Evolutionary conservation across 2,888 invertebrate genomes (phyloP), one percentile per base, ranked within the genome.

Genomic region (Lydus trimaculatus): DNA sequence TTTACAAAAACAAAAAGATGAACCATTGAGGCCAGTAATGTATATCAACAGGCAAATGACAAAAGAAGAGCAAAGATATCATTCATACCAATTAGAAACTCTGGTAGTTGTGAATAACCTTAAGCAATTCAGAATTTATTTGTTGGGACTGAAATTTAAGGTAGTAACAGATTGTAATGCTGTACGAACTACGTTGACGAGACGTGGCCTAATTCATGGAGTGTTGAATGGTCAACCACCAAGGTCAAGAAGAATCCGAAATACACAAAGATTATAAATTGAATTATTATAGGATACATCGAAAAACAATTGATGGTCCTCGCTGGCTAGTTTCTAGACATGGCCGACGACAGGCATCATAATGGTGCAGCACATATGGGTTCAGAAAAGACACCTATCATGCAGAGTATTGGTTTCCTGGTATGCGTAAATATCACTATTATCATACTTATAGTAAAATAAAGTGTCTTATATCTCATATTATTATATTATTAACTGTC

Each of bases 101-200:
- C 28, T 72, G 23, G 72, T 72, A 5, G 73, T 72, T 15, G 70
- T 73, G 9, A 70, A 66, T 43, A 66, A 59, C 8, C 28, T 73
- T 7, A 58, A 67, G 63, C 15, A 48, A 36, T 73, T 73, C 64
- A 15, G 72, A 31, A 67, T 72, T 13, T 69, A 69, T 63, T 48
- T 71, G 31, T 23, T 70, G 13, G 71, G 63, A 15, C 23, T 65
- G 4, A 8, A 31, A 11, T 73, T 73, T 56, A 67, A 67, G 59
- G 65, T 72, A 3, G 64, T 73, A 23, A 78, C 75, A 0, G 75
- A 78, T 63, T 78, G 78, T 62, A 76, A 69, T 64, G 74, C 75
- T 4, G 8, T 79, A 11, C 31, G 75, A 33, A 72, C 69, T 6
- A 67, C 78, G 15, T 23, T 69, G 9, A 63, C 66, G 15, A 77